A percentile compares a stretch with the other conserved stretches of the same genome.
phyloP scores from a whole-genome alignment of 2,888 invertebrate genomes.

The Hymenopus coronatus region DNA sequence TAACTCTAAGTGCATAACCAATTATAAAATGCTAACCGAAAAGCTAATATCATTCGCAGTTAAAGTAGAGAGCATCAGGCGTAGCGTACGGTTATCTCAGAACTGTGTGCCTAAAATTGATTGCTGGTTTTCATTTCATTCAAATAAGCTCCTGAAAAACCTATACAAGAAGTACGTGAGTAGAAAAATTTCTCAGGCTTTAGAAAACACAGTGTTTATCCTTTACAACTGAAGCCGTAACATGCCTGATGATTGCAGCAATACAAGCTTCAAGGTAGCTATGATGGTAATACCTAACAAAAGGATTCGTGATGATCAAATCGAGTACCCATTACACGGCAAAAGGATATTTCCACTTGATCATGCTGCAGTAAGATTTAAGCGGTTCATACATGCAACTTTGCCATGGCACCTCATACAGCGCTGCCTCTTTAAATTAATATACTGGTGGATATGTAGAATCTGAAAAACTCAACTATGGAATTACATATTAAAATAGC shows the following conservation, averaged over 20 bases:
- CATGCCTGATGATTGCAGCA: background rate
- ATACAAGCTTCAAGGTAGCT: background rate
- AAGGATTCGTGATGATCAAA: background rate
- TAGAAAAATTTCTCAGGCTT: background rate
- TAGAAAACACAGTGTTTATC: background rate
- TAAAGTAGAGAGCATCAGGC: too few relatives aligned
- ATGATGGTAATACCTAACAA: background rate
- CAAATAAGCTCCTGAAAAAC: too few relatives aligned
- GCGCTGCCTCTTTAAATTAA: background rate
- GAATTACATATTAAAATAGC: slow-evolving; percentile 1
- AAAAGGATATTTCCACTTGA: background rate
- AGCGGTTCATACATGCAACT: background rate
- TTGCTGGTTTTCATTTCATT: too few relatives aligned
- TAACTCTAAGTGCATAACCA: too few relatives aligned
- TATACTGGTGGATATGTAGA: background rate
- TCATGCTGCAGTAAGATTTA: background rate
- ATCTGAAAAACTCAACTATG: background rate
- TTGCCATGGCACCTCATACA: background rate
- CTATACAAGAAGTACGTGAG: too few relatives aligned
- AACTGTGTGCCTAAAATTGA: too few relatives aligned
- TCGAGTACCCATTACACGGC: background rate
- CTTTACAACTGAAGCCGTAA: background rate
- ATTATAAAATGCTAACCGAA: too few relatives aligned
- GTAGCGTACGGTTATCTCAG: too few relatives aligned
- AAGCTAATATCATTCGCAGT: too few relatives aligned